These are phyloP conservation scores for Plecotus auritus DNA, from an alignment of 2,113 vertebrate genomes.

Conservation along the genomic window DNA sequence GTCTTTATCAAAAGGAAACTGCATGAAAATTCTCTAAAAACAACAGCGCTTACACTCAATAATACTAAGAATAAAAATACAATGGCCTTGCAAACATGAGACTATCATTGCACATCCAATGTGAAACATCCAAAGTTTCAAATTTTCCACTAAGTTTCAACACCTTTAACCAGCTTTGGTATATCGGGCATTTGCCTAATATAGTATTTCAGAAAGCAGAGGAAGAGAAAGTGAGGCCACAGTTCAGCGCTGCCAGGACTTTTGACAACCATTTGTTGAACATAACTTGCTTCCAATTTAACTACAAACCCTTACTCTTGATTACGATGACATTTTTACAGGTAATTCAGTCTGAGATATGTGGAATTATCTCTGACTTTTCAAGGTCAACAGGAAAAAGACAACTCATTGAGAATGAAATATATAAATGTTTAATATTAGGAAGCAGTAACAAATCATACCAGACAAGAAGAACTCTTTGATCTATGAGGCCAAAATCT, in stretches of 20 bases:
- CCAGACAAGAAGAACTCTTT: not conserved
- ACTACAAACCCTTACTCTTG: not conserved
- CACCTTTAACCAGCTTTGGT: not conserved
- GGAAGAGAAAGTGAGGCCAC: not conserved
- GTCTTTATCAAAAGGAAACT: constrained; percentile 13
- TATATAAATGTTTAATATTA: constrained; percentile 42
- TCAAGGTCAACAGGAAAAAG: constrained; percentile 10
- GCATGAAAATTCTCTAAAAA: constrained; percentile 13
- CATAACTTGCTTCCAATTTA: not conserved
- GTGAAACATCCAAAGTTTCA: not conserved
- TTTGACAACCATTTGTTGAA: not conserved
- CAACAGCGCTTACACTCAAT: not conserved
- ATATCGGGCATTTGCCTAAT: not conserved
- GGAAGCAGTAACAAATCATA: constrained; percentile 23
- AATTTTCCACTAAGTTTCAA: constrained; percentile 10
- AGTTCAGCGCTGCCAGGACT: not conserved
- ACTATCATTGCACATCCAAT: not conserved
- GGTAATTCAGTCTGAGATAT: not conserved
- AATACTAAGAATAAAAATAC: not conserved
- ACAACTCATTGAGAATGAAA: not conserved
- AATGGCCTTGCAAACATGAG: not conserved
- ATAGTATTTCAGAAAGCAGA: not conserved
- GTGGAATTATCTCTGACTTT: not conserved
- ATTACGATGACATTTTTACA: constrained; percentile 35
- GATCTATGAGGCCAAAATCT: not conserved